Evolutionary conservation across 2,888 invertebrate genomes (phyloP), one percentile per base, ranked within the genome.

Genomic region (Caenorhabditis drosophilae): DNA sequence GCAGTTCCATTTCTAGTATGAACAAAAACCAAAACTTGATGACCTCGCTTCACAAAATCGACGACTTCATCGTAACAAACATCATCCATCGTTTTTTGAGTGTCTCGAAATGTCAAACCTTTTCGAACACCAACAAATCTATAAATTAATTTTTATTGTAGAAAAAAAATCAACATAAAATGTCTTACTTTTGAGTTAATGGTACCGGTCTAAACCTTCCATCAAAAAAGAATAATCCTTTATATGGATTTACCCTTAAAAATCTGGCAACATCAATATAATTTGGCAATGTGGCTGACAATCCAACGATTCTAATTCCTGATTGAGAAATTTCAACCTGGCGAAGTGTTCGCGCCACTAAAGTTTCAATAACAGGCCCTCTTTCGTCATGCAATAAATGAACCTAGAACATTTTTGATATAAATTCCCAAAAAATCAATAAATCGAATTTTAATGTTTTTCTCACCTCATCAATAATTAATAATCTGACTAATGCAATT

Each of bases 1-100:
- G 92, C 90, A 0, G 98, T 99, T 11, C 94, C 93, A 87, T 96
- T 97, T 25, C 98, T 89, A 0, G 97, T 94, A 85, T 98, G 97
- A 0, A 98, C 97, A 85, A 98, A 98, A 0, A 67, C 68, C 34
- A 71, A 45, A 60, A 88, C 91, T 87, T 98, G 98, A 84, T 97
- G 92, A 0, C 92, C 94, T 74, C 90, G 89, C 75, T 88, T 89
- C 1, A 93, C 91, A 89, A 92, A 91, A 18, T 91, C 90, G 0
- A 89, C 79, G 0, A 92, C 91, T 87, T 96, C 93, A 41, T 94
- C 91, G 85, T 94, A 98, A 84, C 95, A 95, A 62, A 75, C 69
- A 16, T 72, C 73, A 63, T 77, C 75, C 70, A 75, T 76, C 20
- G 51, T 51, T 12, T 55, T 58, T 44, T 49, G 55, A 9, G 54